A percentile compares a stretch with the other conserved stretches of the same genome.
phyloP scores from a whole-genome alignment of 1,140 invertebrate genomes.

The Listronotus bonariensis region DNA sequence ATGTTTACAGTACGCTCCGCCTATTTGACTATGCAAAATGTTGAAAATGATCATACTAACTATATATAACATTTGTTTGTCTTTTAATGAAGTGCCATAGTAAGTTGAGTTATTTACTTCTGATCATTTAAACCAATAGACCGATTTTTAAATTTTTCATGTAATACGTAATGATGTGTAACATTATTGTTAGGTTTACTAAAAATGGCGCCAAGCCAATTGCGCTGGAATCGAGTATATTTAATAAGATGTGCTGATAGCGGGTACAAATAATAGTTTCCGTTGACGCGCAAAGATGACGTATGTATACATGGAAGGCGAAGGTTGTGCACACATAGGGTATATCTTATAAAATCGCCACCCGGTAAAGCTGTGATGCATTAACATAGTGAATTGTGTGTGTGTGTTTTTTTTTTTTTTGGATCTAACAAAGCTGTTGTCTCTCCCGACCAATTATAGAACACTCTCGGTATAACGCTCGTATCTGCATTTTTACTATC shows the following conservation, averaged over 20 bases:
- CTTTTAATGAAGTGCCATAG: constrained; percentile 7
- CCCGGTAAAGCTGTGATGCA: no score
- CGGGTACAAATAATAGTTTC: no score
- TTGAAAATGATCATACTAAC: constrained; percentile 7
- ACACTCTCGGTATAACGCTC: no score
- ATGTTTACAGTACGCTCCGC: constrained; percentile 29
- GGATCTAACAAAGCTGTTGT: no score
- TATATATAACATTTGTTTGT: constrained; percentile 15
- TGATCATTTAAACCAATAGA: constrained; percentile 1
- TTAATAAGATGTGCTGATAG: constrained; percentile 7
- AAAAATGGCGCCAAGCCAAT: constrained; percentile 9
- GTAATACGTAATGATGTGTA: constrained; percentile 14
- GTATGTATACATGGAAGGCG: no score
- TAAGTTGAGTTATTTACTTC: constrained; percentile 11
- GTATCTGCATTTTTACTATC: no score
- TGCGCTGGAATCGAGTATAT: constrained; percentile 7
- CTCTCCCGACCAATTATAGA: no score
- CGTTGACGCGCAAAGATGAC: no score
- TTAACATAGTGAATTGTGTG: no score
- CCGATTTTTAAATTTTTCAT: constrained; percentile 7
- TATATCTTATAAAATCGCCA: no score
- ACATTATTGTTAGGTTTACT: constrained; percentile 12
- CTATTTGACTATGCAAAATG: constrained; percentile 18
- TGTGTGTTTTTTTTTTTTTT: no score
- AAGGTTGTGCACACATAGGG: no score